Evolutionary conservation across 2,888 invertebrate species (phyloP), one percentile per base, ranked within the genome.

Genomic region (Coleophora deauratella): DNA sequence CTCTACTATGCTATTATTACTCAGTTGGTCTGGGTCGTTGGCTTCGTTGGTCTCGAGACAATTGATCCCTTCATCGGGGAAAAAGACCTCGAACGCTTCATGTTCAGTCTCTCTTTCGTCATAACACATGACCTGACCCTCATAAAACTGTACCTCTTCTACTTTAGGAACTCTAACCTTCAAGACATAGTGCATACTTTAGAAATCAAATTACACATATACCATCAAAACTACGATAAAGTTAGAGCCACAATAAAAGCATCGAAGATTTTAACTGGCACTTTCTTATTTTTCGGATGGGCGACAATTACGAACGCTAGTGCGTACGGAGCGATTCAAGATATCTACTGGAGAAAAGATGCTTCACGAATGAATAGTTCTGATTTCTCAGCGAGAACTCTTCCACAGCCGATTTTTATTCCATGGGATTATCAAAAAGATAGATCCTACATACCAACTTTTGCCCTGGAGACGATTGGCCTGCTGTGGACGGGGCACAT

Each of bases 31-130:
- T 84, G 79, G 79, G 82, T 84, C 1, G 74, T 61, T 2, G 75
- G 81, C 6, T 85, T 85, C 43, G 82, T 85, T 0, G 72, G 78
- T n/a, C 59, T 85, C 4, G 85, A 85, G 57, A 76, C 85, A 1
- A 76, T 85, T 34, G 82, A 85, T 48, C 85, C 85, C 1, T 85
- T 85, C 38, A 63, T 84, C 8, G 81, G 84, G 0, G 68, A 79
- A 51, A 82, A 81, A 56, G 81, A 85, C 52, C 50, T 76, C 42
- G 84, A 84, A 35, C 61, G 75, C 33, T 84, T 85, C 47, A 85
- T 85, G 85, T 81, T 85, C 53, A 82, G 80, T 45, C 72, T 85
- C 31, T 75, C 85, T 1, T 85, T 85, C 44, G 85, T 85, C 36
- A 75, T 84, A 38, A 85, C 85, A 1, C 85, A 85, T 45, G 79